These are phyloP conservation scores for Oncorhynchus masou DNA, from an alignment of 2,113 vertebrate species.

Conservation along the genomic window DNA sequence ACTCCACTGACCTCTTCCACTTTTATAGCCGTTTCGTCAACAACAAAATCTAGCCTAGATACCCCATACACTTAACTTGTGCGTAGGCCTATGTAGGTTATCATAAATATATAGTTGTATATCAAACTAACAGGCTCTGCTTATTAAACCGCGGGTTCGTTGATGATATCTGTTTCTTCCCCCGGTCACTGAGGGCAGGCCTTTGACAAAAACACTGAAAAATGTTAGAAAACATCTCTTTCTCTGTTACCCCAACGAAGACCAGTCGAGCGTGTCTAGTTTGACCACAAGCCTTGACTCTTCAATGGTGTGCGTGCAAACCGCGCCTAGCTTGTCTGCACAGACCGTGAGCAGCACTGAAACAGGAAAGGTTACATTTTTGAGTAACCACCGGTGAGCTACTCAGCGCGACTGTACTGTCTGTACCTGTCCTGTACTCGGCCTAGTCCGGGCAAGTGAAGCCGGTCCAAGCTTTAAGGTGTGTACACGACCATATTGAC, in stretches of 20 bases:
- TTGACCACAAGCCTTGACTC: slow-evolving; percentile 72
- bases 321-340: slow-evolving; percentile 78
- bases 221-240: neutral
- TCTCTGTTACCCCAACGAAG: slow-evolving; percentile 36
- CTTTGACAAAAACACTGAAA: neutral
- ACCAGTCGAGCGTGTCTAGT: slow-evolving; percentile 61
- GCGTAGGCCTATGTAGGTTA: neutral
- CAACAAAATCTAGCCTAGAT: neutral
- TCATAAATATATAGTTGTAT: neutral
- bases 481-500: slow-evolving; percentile 45
- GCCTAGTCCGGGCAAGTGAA: slow-evolving; percentile 65
- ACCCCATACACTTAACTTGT: neutral
- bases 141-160: neutral
- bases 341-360: slow-evolving; percentile 68
- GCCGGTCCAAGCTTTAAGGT: slow-evolving; percentile 57
- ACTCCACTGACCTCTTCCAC: neutral
- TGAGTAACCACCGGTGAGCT: slow-evolving; percentile 76
- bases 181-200: no score
- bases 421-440: slow-evolving; percentile 71
- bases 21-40: neutral
- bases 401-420: slow-evolving; percentile 71
- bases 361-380: slow-evolving; percentile 86
- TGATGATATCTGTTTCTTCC: neutral
- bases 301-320: slow-evolving; percentile 42
- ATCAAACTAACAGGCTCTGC: neutral